Evolutionary conservation across 1,140 invertebrate species (phyloP), one percentile per base, ranked within the genome.

Genomic region (Zaprionus africanus): DNA sequence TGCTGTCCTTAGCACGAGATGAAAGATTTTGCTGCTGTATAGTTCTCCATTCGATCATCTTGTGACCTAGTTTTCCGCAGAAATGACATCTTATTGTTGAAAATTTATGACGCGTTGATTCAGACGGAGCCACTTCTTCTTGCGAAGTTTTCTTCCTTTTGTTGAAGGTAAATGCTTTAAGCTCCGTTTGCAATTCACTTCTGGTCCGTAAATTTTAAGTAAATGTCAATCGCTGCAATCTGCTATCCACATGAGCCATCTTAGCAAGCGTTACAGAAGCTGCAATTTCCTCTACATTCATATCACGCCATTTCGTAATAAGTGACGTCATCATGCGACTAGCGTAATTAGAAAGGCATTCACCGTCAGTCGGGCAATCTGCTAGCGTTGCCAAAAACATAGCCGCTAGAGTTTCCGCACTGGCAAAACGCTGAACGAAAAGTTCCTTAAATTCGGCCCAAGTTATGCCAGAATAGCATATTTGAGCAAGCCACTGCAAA

Each of bases 141-240:
- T 75, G 64, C 19, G 36, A 15, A 63, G 12, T 38, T 49, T 75
- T 75, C 38, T 69, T 75, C 49, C 53, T 76, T 70, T 76, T 76
- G 24, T 28, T 28, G 28, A 28, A 28, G 28, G 28, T 28, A 28
- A 28, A 28, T 28, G 28, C 28, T 28, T 28, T 28, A 28, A 28
- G 28, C 6, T 28, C 28, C 28, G 28, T 28, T 28, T 28, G 28
- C 28, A 28, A 28, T 28, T 28, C 28, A 28, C 28, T 28, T 28
- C 28, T 28, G 28, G 1, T 28, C 1, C 28, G 28, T 1, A 28
- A 6, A 28, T 28, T 28, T 28, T 6, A 28, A 28, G 6, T 28
- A 28, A 28, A 28, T 28, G 28, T 28, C 28, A 28, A 28, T 7
- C 28, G 28, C 28, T 28, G 28, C 6, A 28, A 28, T 28, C 28